These are phyloP conservation scores for Syngnathus typhle DNA, from an alignment of 2,113 vertebrate species.

Conservation along the genomic window DNA sequence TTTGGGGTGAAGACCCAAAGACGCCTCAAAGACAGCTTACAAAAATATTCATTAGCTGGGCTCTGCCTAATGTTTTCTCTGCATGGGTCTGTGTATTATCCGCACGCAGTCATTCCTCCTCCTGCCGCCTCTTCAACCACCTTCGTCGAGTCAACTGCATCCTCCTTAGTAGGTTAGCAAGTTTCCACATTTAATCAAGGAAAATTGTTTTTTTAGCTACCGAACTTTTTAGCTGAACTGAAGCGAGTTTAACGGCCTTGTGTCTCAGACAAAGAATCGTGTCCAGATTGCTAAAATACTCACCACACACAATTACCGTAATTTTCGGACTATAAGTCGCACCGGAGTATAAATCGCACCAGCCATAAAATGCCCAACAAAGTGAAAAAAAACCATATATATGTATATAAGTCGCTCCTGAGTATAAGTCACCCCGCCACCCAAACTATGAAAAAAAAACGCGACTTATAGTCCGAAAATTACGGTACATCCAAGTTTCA, in stretches of 20 bases:
- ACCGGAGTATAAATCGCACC: too few species aligned
- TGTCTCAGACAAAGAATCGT: not conserved
- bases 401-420: too few species aligned
- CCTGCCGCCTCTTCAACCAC: slow-evolving; percentile 32
- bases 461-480: too few species aligned
- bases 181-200: slow-evolving; percentile 7
- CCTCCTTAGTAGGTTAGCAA: slow-evolving; percentile 18
- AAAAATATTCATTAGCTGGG: slow-evolving; percentile 63
- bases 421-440: too few species aligned
- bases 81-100: slow-evolving; percentile 47
- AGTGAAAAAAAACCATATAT: too few species aligned
- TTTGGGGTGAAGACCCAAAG: slow-evolving; percentile 56
- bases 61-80: slow-evolving; percentile 66
- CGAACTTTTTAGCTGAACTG: too few species aligned
- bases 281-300: not conserved
- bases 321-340: too few species aligned
- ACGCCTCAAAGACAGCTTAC: slow-evolving; percentile 59
- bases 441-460: too few species aligned
- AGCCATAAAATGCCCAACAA: too few species aligned
- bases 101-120: slow-evolving; percentile 60
- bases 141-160: slow-evolving; percentile 29
- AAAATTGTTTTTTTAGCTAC: not conserved
- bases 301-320: too few species aligned
- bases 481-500: too few species aligned
- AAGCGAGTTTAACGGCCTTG: not conserved